Evolutionary conservation across 2,888 invertebrate genomes (phyloP).

Genomic region (Nineta flava): DNA sequence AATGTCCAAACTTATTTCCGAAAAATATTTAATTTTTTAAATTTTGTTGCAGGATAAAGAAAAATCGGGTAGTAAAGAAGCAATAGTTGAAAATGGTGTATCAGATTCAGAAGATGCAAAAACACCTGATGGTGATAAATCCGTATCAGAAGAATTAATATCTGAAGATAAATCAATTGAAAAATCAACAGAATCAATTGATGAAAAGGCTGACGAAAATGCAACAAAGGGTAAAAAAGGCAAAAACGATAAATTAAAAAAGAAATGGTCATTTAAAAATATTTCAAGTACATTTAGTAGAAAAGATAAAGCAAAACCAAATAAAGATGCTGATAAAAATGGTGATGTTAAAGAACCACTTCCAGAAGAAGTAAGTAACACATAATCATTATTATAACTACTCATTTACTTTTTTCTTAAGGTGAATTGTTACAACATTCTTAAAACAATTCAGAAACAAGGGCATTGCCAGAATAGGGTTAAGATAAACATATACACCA

Average conservation of each 20-base stretch:
- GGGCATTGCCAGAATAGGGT: too few species aligned
- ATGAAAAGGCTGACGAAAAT: conserved; percentile 19
- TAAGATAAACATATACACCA: too few species aligned
- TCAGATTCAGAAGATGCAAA: conserved; percentile 22
- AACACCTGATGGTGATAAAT: conserved; percentile 20
- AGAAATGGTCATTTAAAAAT: conserved; percentile 80
- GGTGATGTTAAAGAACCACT: conserved; percentile 38
- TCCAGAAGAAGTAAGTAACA: conserved; percentile 43
- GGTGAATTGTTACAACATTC: too few species aligned
- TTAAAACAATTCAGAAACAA: too few species aligned
- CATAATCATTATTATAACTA: too few species aligned
- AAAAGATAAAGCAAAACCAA: conserved; percentile 75
- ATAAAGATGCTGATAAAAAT: conserved; percentile 43
- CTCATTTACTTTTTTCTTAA: too few species aligned
- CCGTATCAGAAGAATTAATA: conserved; percentile 21
- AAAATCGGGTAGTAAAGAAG: conserved; percentile 19
- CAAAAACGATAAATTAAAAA: conserved; percentile 46
- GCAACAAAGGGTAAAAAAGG: conserved; percentile 30
- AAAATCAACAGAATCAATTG: conserved; percentile 21
- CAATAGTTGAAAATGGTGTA: conserved; percentile 24
- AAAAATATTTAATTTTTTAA: neutral
- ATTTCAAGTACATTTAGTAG: conserved; percentile 59
- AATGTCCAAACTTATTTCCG: neutral
- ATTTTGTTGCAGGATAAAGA: conserved; percentile 22
- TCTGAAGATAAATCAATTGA: conserved; percentile 30